Conservation (phyloP, 2,113 vertebrate genomes). For the Cheirogaleus medius region DNA sequence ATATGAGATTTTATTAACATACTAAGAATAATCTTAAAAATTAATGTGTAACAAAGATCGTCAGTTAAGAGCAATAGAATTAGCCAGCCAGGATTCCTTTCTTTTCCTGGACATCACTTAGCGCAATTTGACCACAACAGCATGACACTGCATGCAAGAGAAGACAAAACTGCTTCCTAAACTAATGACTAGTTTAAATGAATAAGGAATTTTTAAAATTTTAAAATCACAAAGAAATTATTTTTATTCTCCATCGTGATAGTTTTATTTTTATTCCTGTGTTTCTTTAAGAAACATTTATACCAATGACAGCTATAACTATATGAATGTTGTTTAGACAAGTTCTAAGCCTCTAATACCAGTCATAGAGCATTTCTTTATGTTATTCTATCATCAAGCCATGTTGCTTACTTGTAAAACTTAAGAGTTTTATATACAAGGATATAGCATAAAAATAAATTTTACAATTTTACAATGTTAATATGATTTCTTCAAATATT, state of each 20-base stretch:
- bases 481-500: constrained; percentile 12
- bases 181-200: not conserved
- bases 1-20: constrained; percentile 40
- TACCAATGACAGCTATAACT: not conserved
- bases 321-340: not conserved
- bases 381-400: not conserved
- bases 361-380: not conserved
- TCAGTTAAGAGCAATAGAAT: not conserved
- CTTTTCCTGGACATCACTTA: not conserved
- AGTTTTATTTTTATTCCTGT: not conserved
- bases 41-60: not conserved
- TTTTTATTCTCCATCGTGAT: constrained; percentile 32
- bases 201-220: not conserved
- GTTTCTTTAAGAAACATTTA: constrained; percentile 15
- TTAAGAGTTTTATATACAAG: not conserved
- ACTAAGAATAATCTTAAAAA: not conserved
- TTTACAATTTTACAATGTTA: constrained; percentile 5
- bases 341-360: not conserved
- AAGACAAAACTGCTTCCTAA: not conserved
- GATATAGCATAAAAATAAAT: not conserved
- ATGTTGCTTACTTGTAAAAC: not conserved
- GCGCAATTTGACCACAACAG: not conserved
- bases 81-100: not conserved
- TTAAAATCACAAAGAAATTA: constrained; percentile 24
- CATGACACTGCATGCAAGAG: not conserved